Evolutionary conservation across 2,113 vertebrate genomes (phyloP), one percentile per base, ranked within the genome.

Genomic region (Actenoides hombroni): DNA sequence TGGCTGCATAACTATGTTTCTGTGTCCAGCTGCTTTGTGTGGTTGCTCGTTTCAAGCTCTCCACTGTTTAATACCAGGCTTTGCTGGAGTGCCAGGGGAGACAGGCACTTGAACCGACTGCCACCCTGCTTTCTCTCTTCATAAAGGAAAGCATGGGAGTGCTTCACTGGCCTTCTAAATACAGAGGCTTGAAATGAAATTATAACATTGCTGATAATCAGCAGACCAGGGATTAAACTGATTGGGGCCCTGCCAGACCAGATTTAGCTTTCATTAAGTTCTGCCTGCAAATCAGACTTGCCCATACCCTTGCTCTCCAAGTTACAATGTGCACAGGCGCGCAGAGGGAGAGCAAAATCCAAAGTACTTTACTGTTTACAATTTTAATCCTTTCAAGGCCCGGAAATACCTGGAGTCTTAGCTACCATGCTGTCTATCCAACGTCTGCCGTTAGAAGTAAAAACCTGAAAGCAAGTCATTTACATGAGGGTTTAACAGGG

Each of bases 111-210:
- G 83, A 96, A 88, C 70, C 0, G 1, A 37, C 67, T 89, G 80
- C 81, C 83, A 90, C 74, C 37, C n/a, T 81, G n/a, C 78, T 51
- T 82, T 73, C 26, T 46, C 63, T 80, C 56, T 86, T 60, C 40
- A 13, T 37, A 48, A 85, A 88, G 0, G 16, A 81, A 71, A 88
- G 69, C 74, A 82, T 42, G 71, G 64, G 76, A 95, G 93, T 76
- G 64, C 59, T 94, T 86, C 68, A 37, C 79, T 84, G 92, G 95
- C 93, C 95, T 94, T 86, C 88, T 84, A 92, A 96, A 95, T 81
- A 94, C 82, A 95, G 81, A 94, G 84, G 56, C 67, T 91, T 92
- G 85, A 96, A 97, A 97, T 97, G 96, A 97, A 97, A 97, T 97
- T 96, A 96, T 92, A 96, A 94, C 92, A 39, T 76, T 88, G 91